Base-by-base conservation (phyloP, 2,113 vertebrate species). In the Spea multiplicata region DNA sequence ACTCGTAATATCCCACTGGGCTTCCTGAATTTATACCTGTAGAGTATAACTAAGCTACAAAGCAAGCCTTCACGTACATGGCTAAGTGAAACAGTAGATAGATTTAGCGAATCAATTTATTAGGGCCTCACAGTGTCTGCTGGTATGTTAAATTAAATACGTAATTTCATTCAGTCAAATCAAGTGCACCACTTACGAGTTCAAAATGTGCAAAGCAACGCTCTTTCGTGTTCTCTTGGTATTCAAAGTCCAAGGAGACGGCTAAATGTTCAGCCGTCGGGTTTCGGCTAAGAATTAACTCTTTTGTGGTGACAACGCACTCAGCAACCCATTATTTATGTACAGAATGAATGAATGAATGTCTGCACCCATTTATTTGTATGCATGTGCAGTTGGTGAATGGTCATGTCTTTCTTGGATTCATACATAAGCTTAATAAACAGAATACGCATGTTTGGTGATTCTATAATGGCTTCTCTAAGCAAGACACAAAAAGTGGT, bases 51-150 rank as follows among this genome's bases (percentile, higher is more conserved):
- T 55, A 5, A 59, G 7, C 5, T 16, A 8, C 6, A 53, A 44
- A 44, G 48, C 62, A 53, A 45, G 9, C 48, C 44, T n/a, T 59
- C 30, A 44, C 64, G 62, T 66, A 16, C 30, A 75, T 67, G 16
- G 16, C 61, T 12, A 62, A 64, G 44, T 30, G 48, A 75, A 30
- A 4, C 13, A 30, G 7, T 5, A n/a, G 5, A 6, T 13, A 5
- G 74, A 17, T 75, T 8, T 50, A 55, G 50, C 64, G 66, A 66
- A 66, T 66, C 73, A 75, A 66, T 75, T 66, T 47, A 66, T 75
- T 66, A 61, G 14, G 13, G 46, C 44, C 53, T 14, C 61, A 48
- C 73, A 64, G 49, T 65, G 49, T 50, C 17, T 52, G 48, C 48
- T 50, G 62, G 49, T 67, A 46, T 14, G 46, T 46, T 45, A 67